Base-by-base conservation (phyloP, 2,888 invertebrate genomes). In the Ditylenchus weischeri region DNA sequence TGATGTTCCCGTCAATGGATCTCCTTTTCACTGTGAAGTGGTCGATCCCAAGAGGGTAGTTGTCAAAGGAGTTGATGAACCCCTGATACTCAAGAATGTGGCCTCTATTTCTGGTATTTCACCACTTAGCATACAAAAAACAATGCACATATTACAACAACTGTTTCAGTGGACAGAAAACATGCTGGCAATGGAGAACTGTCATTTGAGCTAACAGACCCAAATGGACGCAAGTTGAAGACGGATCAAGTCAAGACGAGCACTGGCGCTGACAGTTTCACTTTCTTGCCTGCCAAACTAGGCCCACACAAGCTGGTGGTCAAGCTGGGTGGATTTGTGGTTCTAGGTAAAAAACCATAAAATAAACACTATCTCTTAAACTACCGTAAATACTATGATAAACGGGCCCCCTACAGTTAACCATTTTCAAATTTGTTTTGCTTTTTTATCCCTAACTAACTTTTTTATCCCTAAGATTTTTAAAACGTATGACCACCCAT, bases 21-120 rank as follows among this genome's bases (percentile, higher is more conserved):
- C 92, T 83, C 94, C 94, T 7, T 94, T 93, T 85, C 90, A 91
- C 77, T 90, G 92, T 78, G 93, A 94, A 87, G 92, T 93, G 5
- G 93, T 93, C 83, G 93, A 94, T 82, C 80, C 81, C n/a, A 71
- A n/a, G 65, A 64, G 68, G 49, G 79, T 82, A 15, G 69, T 69
- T 57, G 73, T 81, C 18, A 54, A 54, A 43, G 68, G 68, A 18
- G 51, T 68, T 18, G 68, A 68, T 58, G 57, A 51, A n/a, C 67
- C 68, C 19, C 18, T 60, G 13, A 19, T 43, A n/a, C n/a, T 64
- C 3, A 35, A 57, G 13, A 60, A 21, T 66, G 76, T 73, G 74
- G 75, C 35, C n/a, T 75, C 75, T n/a, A 71, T 78, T 62, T 71
- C 69, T 49, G 72, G 74, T 73, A 67, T 54, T n/a, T 6, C 23